These are phyloP conservation scores for Netelia inedita DNA, from an alignment of 2,888 invertebrate genomes.

Conservation along the genomic window DNA sequence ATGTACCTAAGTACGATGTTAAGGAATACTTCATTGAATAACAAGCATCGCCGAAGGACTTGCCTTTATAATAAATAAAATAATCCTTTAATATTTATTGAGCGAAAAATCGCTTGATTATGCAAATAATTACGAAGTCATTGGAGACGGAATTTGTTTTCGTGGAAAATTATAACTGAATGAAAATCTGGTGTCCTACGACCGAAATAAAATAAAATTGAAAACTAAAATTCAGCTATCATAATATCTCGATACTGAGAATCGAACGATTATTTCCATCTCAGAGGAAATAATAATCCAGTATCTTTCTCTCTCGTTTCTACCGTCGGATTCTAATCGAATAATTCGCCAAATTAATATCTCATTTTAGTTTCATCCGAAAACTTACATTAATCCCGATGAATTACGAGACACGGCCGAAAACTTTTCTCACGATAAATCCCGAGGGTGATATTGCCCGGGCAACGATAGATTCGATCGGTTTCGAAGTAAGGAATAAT, in stretches of 20 bases:
- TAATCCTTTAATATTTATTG: background rate
- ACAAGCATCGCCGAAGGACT: background rate
- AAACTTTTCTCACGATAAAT: conserved; percentile 55
- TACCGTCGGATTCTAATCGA: conserved; percentile 49
- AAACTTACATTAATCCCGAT: conserved; percentile 49
- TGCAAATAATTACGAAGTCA: background rate
- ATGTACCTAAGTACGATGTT: background rate
- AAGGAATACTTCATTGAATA: background rate
- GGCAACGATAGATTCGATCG: conserved; percentile 45
- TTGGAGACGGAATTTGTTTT: background rate
- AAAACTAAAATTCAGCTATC: background rate
- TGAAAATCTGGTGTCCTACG: background rate
- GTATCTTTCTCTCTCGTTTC: background rate
- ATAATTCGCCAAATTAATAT: conserved; percentile 12
- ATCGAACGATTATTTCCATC: too few species aligned
- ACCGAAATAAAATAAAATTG: background rate
- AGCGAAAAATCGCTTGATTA: background rate
- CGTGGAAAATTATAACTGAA: background rate
- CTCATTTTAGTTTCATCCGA: background rate
- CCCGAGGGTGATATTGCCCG: conserved; percentile 9
- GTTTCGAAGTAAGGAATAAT: conserved; percentile 47
- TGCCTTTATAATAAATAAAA: background rate
- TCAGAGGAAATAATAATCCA: too few species aligned
- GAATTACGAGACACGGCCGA: conserved; percentile 44
- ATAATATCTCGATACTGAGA: too few species aligned